Evolutionary conservation across 2,888 invertebrate genomes (phyloP), one percentile per base, ranked within the genome.

Genomic region (Leptinotarsa haldemani): DNA sequence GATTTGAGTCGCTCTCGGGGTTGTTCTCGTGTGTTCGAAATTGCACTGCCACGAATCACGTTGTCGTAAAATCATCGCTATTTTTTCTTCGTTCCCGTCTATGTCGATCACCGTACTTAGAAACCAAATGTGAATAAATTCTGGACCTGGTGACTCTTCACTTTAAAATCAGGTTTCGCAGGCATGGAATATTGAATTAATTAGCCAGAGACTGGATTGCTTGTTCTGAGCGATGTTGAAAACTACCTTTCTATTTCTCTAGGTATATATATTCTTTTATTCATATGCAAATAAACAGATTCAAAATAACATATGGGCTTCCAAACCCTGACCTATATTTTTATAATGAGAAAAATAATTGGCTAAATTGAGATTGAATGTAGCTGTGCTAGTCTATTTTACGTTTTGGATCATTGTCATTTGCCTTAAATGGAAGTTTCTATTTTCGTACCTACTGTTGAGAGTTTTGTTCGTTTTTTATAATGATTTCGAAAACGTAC

Each of bases 1-100:
- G 81, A 80, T 77, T 78, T 76, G 82, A 70, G 74, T 71, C 74
- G 68, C 58, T 20, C 12, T 18, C 40, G 68, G 56, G 56, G 52
- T 48, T 69, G 69, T 74, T 69, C 69, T 71, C 71, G 56, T 48
- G 63, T 75, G 75, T 75, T 77, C 75, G 77, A 74, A 73, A 65
- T 73, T 73, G 70, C 74, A 75, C 73, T 77, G 77, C 75, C 75
- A 75, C 71, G 73, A 68, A 46, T 53, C 53, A 65, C 13, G 64
- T 64, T 25, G 69, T 50, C 69, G 50, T 50, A n/a, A n/a, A 61
- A 40, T 30, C 16, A 61, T 40, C 61, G 61, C 61, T 40, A 7
- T 40, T 61, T 61, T 40, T 61, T 16, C 16, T 4, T 16, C 13
- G 12, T n/a, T 53, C 16, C n/a, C 18, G n/a, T 53, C 22, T 25